Evolutionary conservation across 2,113 vertebrate species (phyloP), one percentile per base, ranked within the genome.

Genomic region (Eretmochelys imbricata): DNA sequence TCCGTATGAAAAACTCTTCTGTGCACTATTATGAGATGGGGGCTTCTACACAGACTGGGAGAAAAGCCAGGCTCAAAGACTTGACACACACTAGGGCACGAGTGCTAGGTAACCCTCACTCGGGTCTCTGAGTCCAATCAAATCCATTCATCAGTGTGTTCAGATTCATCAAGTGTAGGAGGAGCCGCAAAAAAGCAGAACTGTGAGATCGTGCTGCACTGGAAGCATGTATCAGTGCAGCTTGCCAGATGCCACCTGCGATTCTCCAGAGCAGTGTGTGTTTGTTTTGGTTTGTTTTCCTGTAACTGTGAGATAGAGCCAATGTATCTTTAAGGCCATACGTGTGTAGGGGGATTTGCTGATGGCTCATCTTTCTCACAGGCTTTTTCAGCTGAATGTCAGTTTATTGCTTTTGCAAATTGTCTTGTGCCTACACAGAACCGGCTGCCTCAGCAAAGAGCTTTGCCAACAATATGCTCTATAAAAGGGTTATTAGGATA

Each of bases 371-470:
- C 94, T 95, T 96, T 97, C 96, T 93, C 85, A 90, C 91, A 91
- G 94, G 91, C 93, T 97, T 96, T 97, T 97, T 93, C 97, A 96
- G 92, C 95, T 96, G 97, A 97, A 96, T 92, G 95, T 96, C 96
- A 95, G 90, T 97, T 97, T 98, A 97, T 97, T 98, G 97, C 97
- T 97, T 97, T 97, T 98, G 96, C 94, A 97, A 97, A 97, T 97
- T 97, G 96, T 97, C 96, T 96, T 95, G 94, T 97, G 97, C 96
- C 97, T 97, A 90, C 94, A 94, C 93, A 93, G 97, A 98, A 98
- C 94, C 50, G 95, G 94, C 97, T 97, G 95, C 91, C 97, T 98
- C 97, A 98, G 97, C 97, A 97, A 93, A 96, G 95, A 97, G 94
- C 93, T 96, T 87, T 97, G 97, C 96, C 97, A 98, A 82, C 96